These are phyloP conservation scores for Pachypsylla venusta DNA, from an alignment of 1,140 invertebrate species.

Conservation along the genomic window DNA sequence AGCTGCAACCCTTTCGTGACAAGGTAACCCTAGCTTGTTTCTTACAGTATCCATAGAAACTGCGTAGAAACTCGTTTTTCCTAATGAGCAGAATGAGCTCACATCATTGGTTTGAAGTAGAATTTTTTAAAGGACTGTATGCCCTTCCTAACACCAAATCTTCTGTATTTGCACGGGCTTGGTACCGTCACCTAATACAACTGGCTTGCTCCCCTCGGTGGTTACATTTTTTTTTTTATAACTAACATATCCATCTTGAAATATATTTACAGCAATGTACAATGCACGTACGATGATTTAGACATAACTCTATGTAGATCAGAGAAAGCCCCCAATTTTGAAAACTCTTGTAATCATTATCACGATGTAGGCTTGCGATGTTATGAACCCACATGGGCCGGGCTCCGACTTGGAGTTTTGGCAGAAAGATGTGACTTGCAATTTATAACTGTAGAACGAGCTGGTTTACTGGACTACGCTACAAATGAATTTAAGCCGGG, in stretches of 20 bases:
- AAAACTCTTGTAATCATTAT: constrained; percentile 76
- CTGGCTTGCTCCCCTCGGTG: no score
- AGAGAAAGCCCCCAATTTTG: constrained; percentile 56
- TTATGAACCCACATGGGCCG: constrained; percentile 83
- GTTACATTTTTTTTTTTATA: background rate
- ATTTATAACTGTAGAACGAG: constrained; percentile 74
- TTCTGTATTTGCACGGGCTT: no score
- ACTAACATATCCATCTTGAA: constrained; percentile 2
- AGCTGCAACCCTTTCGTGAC: no score
- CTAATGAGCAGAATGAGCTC: constrained; percentile 24
- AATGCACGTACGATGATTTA: constrained; percentile 80
- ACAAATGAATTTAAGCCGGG: constrained; percentile 74
- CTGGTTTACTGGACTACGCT: constrained; percentile 85
- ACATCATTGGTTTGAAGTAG: no score
- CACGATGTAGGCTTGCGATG: constrained; percentile 79
- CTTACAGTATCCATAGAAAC: no score
- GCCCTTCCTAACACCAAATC: no score
- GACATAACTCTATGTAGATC: constrained; percentile 78
- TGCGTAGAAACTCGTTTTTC: background rate
- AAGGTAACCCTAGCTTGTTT: no score
- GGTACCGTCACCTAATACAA: no score
- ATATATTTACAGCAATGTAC: constrained; percentile 57
- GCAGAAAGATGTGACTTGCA: constrained; percentile 76
- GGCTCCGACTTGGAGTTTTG: constrained; percentile 71
- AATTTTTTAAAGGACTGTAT: no score